These are phyloP conservation scores for Saxidomus purpurata DNA, from an alignment of 1,140 invertebrate genomes.

Conservation along the genomic window DNA sequence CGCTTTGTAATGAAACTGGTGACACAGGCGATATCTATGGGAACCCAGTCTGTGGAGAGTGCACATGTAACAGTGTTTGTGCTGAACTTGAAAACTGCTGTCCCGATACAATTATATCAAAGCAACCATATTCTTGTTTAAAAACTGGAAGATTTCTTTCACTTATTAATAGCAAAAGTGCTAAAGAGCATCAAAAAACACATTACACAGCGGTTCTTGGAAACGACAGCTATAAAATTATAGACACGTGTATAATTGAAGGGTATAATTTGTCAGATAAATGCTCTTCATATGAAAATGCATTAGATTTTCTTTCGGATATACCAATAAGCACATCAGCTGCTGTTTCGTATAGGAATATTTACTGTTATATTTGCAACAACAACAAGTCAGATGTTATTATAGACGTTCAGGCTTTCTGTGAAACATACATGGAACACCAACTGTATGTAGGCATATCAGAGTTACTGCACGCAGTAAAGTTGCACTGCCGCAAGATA, in stretches of 20 bases:
- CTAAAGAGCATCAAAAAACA: not conserved
- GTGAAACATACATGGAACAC: not conserved
- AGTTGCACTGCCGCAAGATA: not conserved
- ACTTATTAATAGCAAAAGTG: not conserved
- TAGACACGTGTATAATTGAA: not conserved
- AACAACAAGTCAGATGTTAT: not conserved
- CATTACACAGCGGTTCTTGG: not conserved
- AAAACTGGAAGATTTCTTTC: not conserved
- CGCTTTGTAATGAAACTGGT: not conserved
- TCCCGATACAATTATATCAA: too few species aligned
- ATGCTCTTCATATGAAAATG: too few species aligned
- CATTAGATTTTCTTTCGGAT: too few species aligned
- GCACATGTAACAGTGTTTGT: too few species aligned
- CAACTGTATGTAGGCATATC: not conserved
- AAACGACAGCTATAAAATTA: not conserved
- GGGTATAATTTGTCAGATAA: not conserved
- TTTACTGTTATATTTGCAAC: not conserved
- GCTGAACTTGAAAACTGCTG: too few species aligned
- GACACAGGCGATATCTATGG: not conserved
- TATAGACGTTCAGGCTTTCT: not conserved
- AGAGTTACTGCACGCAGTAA: not conserved
- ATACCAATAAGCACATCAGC: not conserved
- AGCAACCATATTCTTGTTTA: too few species aligned
- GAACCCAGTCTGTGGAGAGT: too few species aligned
- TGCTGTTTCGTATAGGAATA: not conserved